Base-by-base conservation (phyloP, 2,113 vertebrate genomes). In the Carollia perspicillata region DNA sequence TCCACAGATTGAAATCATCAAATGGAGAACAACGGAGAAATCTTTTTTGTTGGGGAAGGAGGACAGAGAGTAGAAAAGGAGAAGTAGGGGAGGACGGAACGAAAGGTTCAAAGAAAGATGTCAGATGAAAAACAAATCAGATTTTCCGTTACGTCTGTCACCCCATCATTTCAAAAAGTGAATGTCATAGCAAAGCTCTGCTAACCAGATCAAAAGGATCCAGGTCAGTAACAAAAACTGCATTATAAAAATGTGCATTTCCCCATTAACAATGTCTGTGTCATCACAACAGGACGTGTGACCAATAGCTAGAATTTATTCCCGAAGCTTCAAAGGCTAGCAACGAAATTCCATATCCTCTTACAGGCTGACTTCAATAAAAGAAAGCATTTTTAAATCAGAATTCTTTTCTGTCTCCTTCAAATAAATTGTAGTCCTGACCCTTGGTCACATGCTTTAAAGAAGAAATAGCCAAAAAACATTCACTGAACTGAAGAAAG, bases 1-100 rank as follows among this genome's bases (percentile, higher is more conserved):
- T 99, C 99, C 99, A 99, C 63, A 99, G 98, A 91, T 98, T 99
- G 98, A 98, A 99, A 78, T 99, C 99, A 84, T 99, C 99, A 90
- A 99, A 99, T 0, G 99, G 99, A 98, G 99, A 98, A 84, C 99
- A 99, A 80, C 98, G 99, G 75, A 99, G 98, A 97, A 99, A 99
- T 95, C 99, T 99, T 96, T 93, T 84, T 63, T 49, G 81, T 93
- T 11, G 2, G 14, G 80, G 11, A 94, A 33, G 30, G 89, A 68
- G 51, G 30, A 92, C 66, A 9, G 16, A 40, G 10, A 85, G 44
- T 23, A 26, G 89, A 47, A 88, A 51, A 83, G 17, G 26, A 47
- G n/a, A 40, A 30, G 40, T 30, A 68, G 11, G 65, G 28, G 40
- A 87, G n/a, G 22, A 91, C 1, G 16, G 65, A 81, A 44, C 18